A percentile compares a stretch with the other conserved stretches of the same genome.
Conservation (phyloP, 2,797 vertebrate species). For the Pelobates cultripes region DNA sequence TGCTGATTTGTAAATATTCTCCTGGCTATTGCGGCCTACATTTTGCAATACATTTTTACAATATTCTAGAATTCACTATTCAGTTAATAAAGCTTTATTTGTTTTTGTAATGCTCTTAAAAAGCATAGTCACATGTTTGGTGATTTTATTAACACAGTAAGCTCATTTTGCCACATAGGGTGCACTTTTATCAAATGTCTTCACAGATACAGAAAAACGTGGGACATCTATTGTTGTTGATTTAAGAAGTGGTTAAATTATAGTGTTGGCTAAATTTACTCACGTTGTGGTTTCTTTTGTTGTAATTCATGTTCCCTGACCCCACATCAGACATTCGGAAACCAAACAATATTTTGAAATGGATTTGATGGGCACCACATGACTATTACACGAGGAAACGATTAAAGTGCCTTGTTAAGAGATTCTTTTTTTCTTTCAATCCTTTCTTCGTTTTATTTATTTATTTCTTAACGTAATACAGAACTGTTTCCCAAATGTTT, state of each 20-base stretch:
- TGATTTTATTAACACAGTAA: too few species aligned
- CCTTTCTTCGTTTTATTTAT: neutral
- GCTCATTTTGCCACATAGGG: too few species aligned
- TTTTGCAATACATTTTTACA: too few species aligned
- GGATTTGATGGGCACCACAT: conserved; percentile 24
- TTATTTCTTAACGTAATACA: conserved; percentile 5
- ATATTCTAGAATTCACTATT: too few species aligned
- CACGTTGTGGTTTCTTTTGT: neutral
- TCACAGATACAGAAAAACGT: too few species aligned
- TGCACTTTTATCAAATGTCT: too few species aligned
- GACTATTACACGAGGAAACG: conserved; percentile 29
- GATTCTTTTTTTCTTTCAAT: neutral
- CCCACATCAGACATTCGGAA: conserved; percentile 1
- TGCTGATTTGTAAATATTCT: too few species aligned
- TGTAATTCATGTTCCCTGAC: conserved; percentile 4
- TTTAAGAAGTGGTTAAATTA: neutral
- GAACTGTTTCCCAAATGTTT: conserved; percentile 17
- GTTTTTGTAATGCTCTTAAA: too few species aligned
- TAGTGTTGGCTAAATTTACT: neutral
- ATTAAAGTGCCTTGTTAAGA: conserved; percentile 16
- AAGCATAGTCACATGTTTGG: too few species aligned
- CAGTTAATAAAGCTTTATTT: too few species aligned
- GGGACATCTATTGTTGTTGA: neutral
- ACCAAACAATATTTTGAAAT: conserved; percentile 8
- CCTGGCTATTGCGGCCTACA: too few species aligned